phyloP scores from a whole-genome alignment of 2,888 invertebrate genomes.

The Drosophila mulleri region DNA sequence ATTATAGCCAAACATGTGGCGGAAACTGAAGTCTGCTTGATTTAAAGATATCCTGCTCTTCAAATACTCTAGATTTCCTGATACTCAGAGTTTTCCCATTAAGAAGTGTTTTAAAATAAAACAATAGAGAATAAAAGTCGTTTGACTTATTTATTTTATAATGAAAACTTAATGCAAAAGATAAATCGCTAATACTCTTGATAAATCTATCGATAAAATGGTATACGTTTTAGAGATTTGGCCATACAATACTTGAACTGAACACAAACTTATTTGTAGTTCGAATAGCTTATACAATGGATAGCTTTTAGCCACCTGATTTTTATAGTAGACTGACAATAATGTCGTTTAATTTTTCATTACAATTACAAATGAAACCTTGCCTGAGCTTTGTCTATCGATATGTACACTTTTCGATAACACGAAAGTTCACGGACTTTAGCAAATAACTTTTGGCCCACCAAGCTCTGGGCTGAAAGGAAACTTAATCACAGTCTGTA shows the following conservation, averaged over 20 bases:
- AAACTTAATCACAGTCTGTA: slow-evolving; percentile 11
- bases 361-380: not conserved
- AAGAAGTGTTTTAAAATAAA: too few relatives aligned
- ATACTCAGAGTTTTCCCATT: not conserved
- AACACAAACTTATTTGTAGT: not conserved
- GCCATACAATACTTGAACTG: too few relatives aligned
- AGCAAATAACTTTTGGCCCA: not conserved
- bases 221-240: too few relatives aligned
- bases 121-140: too few relatives aligned
- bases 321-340: not conserved
- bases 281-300: not conserved
- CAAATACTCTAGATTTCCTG: not conserved
- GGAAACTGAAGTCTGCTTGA: slow-evolving; percentile 5
- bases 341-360: not conserved
- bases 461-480: not conserved
- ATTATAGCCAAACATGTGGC: slow-evolving; percentile 3
- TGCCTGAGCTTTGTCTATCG: not conserved
- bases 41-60: slow-evolving; percentile 6
- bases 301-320: not conserved
- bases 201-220: not conserved
- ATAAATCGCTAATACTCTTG: not conserved
- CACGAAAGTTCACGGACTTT: not conserved
- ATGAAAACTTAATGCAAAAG: too few relatives aligned
- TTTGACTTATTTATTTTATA: not conserved
- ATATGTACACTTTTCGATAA: not conserved